Percentiles rank a stretch among this genome's conserved stretches.
Evolutionary conservation across 1,140 invertebrate species (phyloP).

Genomic region (Acromyrmex heyeri): DNA sequence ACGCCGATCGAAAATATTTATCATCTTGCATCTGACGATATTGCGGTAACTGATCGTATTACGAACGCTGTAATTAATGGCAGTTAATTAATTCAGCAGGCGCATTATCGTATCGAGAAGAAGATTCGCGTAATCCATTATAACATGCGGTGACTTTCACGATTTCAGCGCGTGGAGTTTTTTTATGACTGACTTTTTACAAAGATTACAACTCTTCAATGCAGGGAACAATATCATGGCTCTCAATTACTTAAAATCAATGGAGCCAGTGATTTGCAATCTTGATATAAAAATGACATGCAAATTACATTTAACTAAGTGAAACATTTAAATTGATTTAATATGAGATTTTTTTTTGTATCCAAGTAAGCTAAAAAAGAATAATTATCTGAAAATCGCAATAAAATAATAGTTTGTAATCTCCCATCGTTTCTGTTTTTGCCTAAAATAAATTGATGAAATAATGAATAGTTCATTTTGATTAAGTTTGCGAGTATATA

Average conservation of each 20-base stretch:
- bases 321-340: background rate
- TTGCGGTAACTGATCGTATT: slow-evolving; percentile 7
- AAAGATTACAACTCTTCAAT: slow-evolving; percentile 67
- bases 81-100: slow-evolving; percentile 26
- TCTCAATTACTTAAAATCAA: background rate
- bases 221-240: background rate
- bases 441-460: background rate
- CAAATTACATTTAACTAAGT: background rate
- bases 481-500: too few relatives aligned
- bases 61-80: slow-evolving; percentile 35
- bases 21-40: slow-evolving; percentile 12
- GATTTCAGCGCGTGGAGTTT: slow-evolving; percentile 39
- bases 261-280: background rate
- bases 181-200: slow-evolving; percentile 63
- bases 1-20: slow-evolving; percentile 7
- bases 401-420: background rate
- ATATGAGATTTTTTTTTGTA: background rate
- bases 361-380: background rate
- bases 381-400: background rate
- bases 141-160: slow-evolving; percentile 26
- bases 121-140: slow-evolving; percentile 28
- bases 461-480: too few relatives aligned
- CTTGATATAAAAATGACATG: background rate
- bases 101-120: slow-evolving; percentile 31
- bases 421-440: background rate